Base-by-base conservation (phyloP, 2,888 invertebrate species). In the Mimachlamys varia region DNA sequence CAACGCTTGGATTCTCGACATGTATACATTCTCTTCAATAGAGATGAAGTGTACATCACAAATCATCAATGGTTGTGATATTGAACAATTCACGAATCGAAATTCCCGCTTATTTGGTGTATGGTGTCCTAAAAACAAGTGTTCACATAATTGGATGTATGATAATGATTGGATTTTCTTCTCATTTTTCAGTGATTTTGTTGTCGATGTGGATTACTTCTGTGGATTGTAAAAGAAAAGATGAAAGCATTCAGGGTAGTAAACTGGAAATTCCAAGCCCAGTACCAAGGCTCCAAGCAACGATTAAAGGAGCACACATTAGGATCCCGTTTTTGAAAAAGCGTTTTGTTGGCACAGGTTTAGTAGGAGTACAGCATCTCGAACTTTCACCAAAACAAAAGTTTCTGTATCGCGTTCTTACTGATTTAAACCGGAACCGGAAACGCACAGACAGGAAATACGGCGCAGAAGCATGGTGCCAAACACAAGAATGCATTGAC, bases 381-480 rank as follows among this genome's bases (percentile, higher is more conserved):
- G 7, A 58, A 4, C 58, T 76, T 76, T 76, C 76, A 76, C 76
- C 76, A 13, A 76, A 76, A 33, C 76, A 33, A 10, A 33, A 27
- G 10, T 22, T 33, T 33, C 76, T 27, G 12, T 76, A 76, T 76
- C 76, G 13, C 12, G 2, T 13, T 76, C 33, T 76, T 10, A 33
- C 33, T 10, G 76, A 33, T 12, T 33, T 76, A 7, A 12, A 76
- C 22, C 33, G 33, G 12, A 76, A 76, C 22, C 27, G 12, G 76
- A 33, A 76, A 76, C 76, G 76, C 22, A 27, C 12, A 27, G 2
- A 27, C 76, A 27, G 76, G 13, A 33, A 33, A 33, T 76, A 76
- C 33, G 76, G 76, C 13, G 76, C 76, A 12, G 76, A 76, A 76
- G 76, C 76, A 33, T 76, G 76, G 76, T 76, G 76, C 33, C 76